Conservation (phyloP, 2,797 vertebrate species). For the Enteromius anoplus region DNA sequence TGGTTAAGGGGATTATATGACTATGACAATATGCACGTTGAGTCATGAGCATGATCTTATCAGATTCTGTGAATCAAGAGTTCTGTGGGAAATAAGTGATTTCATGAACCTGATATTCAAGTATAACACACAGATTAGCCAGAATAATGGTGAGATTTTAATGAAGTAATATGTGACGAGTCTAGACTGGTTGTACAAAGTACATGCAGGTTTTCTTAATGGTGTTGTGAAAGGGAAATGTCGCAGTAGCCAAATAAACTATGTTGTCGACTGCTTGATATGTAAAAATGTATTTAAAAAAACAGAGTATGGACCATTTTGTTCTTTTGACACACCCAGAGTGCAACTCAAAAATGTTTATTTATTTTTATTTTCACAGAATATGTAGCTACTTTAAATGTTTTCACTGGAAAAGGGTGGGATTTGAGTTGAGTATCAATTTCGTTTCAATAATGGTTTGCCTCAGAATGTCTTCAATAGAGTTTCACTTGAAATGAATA, state of each 20-base stretch:
- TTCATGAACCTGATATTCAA: conserved; percentile 5
- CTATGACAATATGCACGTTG: conserved; percentile 12
- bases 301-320: background rate
- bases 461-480: background rate
- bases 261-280: background rate
- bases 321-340: background rate
- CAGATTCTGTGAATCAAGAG: conserved; percentile 25
- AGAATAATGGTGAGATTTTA: conserved; percentile 3
- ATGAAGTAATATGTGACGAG: background rate
- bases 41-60: conserved; percentile 52
- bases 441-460: background rate
- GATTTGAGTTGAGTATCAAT: background rate
- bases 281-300: background rate
- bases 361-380: background rate
- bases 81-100: conserved; percentile 28
- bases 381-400: background rate
- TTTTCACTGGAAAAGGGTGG: background rate
- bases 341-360: background rate
- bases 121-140: background rate
- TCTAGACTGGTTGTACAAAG: background rate
- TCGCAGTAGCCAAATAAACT: background rate
- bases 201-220: background rate
- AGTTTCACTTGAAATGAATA: background rate
- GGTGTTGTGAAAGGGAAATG: background rate
- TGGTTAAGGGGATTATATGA: conserved; percentile 44